Base-by-base conservation (phyloP, 2,113 vertebrate species). In the Halcyon senegalensis region DNA sequence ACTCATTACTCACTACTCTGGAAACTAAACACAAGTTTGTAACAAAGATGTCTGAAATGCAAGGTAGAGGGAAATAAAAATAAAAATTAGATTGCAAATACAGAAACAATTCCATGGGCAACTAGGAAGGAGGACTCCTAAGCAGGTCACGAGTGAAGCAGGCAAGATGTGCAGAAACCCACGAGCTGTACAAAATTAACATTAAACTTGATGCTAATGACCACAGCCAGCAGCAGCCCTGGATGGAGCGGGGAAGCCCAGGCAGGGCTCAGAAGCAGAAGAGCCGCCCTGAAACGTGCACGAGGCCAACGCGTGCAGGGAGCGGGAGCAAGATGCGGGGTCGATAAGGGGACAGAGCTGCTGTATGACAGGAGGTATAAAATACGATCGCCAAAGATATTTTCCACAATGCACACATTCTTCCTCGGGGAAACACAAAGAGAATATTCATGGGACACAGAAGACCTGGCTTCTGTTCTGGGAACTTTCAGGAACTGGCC, bases 261-360 rank as follows among this genome's bases (percentile, higher is more conserved):
- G 43, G 35, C 30, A 83, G 27, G 68, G 51, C 56, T 33, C 25
- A 7, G 58, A 19, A 46, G 72, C 19, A 50, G 43, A 63, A 41
- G 43, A 67, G 51, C 21, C 33, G 56, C 25, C 10, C 28, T 9
- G 17, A 9, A 84, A 63, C 0, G 0, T 2, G 6, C 16, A 25
- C 21, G 46, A 50, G 19, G 10, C 11, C 0, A 0, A 23, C 0
- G 0, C 0, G 0, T 9, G 16, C 1, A 0, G 37, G 41, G 35
- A 63, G 18, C 1, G 0, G 24, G 6, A 51, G 58, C 13, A 33
- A 55, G 39, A 35, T 4, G 1, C 11, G 53, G 51, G 25, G 17
- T 77, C 1, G 0, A 0, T 24, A 50, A 31, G 7, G 25, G 14
- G 19, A 63, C 10, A 37, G 23, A 80, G 39, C 7, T 82, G 68